Evolutionary conservation across 2,113 vertebrate genomes (phyloP).

Genomic region (Tamias sibiricus): DNA sequence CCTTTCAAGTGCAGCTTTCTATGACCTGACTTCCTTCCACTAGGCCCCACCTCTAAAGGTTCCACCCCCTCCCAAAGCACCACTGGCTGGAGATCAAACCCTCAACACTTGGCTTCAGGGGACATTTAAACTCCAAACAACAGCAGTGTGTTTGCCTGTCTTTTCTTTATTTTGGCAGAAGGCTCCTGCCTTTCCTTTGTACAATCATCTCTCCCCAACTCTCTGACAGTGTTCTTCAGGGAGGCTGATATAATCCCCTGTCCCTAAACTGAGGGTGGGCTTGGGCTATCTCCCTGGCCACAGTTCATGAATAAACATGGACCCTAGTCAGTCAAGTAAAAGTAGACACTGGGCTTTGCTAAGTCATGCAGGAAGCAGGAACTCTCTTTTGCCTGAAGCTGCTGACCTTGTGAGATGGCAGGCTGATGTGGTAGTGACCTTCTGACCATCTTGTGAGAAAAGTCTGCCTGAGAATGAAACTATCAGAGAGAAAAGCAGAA

Average conservation of each 20-base stretch:
- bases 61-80: too few relatives aligned
- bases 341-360: neutral
- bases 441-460: neutral
- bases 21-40: neutral
- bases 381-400: neutral
- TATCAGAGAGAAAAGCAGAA: neutral
- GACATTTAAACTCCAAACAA: neutral
- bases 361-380: neutral
- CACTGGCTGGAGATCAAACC: neutral
- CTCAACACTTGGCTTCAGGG: too few relatives aligned
- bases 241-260: neutral
- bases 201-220: neutral
- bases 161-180: neutral
- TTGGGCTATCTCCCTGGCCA: neutral
- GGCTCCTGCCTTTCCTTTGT: neutral
- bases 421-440: neutral
- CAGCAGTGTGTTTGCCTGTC: neutral
- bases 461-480: neutral
- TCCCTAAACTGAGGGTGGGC: neutral
- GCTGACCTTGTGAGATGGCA: neutral
- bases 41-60: neutral
- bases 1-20: too few relatives aligned
- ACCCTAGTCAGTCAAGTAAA: neutral
- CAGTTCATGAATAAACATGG: neutral
- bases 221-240: neutral